A percentile compares a stretch with the other conserved stretches of the same genome.
phyloP scores from a whole-genome alignment of 2,113 vertebrate species.

The Mellivora capensis region DNA sequence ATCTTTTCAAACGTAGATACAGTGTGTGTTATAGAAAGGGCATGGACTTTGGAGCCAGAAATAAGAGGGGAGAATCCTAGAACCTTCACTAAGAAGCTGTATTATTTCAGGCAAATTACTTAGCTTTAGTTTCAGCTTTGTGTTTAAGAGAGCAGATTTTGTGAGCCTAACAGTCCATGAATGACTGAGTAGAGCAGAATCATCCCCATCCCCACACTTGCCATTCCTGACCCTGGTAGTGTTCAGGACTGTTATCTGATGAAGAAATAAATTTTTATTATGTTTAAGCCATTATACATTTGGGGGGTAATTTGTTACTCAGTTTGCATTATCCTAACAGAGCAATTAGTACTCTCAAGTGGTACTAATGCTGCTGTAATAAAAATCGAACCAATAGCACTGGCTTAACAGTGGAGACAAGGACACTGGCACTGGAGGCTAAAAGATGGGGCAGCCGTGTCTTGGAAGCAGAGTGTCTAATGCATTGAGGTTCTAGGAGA shows the following conservation, averaged over 20 bases:
- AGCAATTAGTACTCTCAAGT: conserved; percentile 19
- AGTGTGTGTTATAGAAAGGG: neutral
- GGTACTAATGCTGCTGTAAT: neutral
- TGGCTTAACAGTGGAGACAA: neutral
- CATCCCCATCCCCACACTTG: neutral
- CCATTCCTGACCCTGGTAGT: neutral
- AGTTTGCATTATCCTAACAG: neutral
- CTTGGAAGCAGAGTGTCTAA: neutral
- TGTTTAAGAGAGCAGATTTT: neutral
- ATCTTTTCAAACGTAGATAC: neutral
- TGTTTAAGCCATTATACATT: neutral
- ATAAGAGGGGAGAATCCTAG: neutral
- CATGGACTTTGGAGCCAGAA: neutral
- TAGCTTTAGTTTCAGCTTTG: neutral
- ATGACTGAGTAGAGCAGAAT: neutral
- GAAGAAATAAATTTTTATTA: conserved; percentile 4
- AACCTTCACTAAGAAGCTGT: neutral
- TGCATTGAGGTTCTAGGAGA: neutral
- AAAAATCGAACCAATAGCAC: neutral
- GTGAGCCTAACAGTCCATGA: neutral
- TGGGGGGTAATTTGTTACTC: neutral
- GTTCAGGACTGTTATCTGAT: neutral
- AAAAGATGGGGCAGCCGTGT: neutral
- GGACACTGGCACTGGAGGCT: neutral
- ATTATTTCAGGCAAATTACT: conserved; percentile 22